These are phyloP conservation scores for Cairina moschata DNA, from an alignment of 2,113 vertebrate genomes.

Conservation along the genomic window DNA sequence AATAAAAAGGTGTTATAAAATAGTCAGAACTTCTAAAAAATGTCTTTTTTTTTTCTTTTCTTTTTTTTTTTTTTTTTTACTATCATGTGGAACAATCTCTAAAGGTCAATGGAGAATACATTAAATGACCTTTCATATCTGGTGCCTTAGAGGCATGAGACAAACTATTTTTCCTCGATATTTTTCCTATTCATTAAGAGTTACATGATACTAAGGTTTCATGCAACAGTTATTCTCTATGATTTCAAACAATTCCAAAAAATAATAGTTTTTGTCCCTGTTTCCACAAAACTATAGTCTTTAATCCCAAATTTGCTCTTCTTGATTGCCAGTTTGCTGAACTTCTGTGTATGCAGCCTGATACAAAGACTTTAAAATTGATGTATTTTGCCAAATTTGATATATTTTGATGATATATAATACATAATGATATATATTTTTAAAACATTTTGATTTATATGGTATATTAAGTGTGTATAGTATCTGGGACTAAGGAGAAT, in stretches of 20 bases:
- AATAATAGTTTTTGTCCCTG: not conserved
- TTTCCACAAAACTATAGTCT: not conserved
- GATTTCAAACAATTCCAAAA: not conserved
- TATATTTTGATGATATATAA: not conserved
- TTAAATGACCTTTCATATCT: not conserved
- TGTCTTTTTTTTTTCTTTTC: not conserved
- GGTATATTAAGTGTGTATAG: not conserved
- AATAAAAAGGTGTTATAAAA: not conserved
- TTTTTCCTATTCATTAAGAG: not conserved
- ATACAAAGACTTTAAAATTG: not conserved
- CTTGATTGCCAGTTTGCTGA: not conserved
- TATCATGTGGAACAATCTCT: not conserved
- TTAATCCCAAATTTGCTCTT: not conserved
- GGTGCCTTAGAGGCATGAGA: not conserved
- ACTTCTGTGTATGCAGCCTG: not conserved
- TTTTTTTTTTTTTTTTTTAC: constrained; percentile 24
- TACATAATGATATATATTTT: not conserved
- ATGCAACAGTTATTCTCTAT: not conserved
- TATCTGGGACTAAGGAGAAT: not conserved
- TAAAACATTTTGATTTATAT: not conserved
- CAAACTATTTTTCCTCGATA: not conserved
- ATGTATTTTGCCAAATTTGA: not conserved
- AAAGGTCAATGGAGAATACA: not conserved
- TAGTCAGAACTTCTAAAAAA: not conserved
- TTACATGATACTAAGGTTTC: not conserved